Conservation (phyloP, 35 echinoderm and acorn worm species). For the Ptychodera flava region DNA sequence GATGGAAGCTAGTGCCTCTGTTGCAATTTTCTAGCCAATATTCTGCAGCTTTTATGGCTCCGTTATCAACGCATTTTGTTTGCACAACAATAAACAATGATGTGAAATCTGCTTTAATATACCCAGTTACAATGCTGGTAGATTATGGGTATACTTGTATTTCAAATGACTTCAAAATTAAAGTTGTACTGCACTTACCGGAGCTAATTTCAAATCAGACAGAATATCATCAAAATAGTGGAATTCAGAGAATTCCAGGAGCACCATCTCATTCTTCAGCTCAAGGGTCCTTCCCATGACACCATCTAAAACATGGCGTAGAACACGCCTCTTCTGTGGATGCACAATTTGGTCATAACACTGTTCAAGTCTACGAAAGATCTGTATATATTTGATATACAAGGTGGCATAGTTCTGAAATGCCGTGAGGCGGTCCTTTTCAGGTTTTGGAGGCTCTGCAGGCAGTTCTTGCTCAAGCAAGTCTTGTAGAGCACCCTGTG, state of each 20-base stretch:
- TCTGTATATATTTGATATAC: slow-evolving; percentile 96
- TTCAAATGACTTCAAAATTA: too few species aligned
- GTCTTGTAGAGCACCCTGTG: slow-evolving; percentile 83
- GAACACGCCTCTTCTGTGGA: slow-evolving; percentile 84
- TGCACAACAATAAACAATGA: too few species aligned
- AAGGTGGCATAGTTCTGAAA: slow-evolving; percentile 94
- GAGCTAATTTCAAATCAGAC: slow-evolving; percentile 94
- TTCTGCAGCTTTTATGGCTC: too few species aligned
- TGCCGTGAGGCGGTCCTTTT: slow-evolving; percentile 90
- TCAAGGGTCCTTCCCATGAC: slow-evolving; percentile 89
- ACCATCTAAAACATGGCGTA: slow-evolving; percentile 89
- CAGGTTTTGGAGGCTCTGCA: slow-evolving; percentile 81
- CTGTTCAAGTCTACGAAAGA: slow-evolving; percentile 86
- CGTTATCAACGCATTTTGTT: too few species aligned
- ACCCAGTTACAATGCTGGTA: too few species aligned
- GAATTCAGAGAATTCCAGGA: slow-evolving; percentile 91
- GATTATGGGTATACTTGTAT: too few species aligned
- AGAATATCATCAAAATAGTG: slow-evolving; percentile 99
- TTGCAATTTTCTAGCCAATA: too few species aligned
- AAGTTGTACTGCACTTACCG: too few species aligned
- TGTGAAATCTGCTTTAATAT: too few species aligned
- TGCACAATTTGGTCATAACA: slow-evolving; percentile 98
- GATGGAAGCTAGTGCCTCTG: too few species aligned
- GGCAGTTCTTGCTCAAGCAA: slow-evolving; percentile 74
- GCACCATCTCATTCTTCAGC: slow-evolving; percentile 98